A percentile compares a stretch with the other conserved stretches of the same genome.
Conservation (phyloP, 2,797 vertebrate genomes). For the Microctenopoma steveboyesi region DNA sequence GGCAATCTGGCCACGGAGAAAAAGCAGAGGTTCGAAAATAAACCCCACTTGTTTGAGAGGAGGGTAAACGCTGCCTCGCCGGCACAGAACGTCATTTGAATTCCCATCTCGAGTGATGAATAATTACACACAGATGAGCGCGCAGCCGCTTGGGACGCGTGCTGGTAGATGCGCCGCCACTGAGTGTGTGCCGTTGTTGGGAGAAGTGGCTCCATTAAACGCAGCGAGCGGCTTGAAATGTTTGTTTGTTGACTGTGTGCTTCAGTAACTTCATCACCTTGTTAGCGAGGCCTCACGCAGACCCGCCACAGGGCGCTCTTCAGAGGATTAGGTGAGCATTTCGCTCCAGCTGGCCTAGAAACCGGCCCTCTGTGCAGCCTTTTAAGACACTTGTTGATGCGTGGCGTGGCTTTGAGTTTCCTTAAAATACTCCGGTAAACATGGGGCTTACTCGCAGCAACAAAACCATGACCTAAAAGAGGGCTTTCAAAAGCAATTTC, state of each 20-base stretch:
- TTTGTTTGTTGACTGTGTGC: constrained; percentile 73
- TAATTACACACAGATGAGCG: constrained; percentile 76
- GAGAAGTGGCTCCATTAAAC: constrained; percentile 48
- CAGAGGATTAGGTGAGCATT: constrained; percentile 85
- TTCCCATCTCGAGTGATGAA: constrained; percentile 55
- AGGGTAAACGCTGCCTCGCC: constrained; percentile 40
- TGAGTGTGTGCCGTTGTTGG: constrained; percentile 31
- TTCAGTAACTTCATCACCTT: constrained; percentile 68
- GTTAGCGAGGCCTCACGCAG: constrained; percentile 49
- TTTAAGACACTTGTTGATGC: constrained; percentile 88
- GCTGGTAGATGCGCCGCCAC: neutral
- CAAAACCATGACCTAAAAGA: constrained; percentile 84
- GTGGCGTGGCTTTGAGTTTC: constrained; percentile 88
- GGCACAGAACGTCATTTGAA: constrained; percentile 53
- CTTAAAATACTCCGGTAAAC: constrained; percentile 88
- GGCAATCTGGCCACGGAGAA: constrained; percentile 90
- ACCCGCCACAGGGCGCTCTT: constrained; percentile 57
- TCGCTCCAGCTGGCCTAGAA: constrained; percentile 82
- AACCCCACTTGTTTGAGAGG: constrained; percentile 74
- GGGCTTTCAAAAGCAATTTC: constrained; percentile 86
- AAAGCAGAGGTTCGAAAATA: constrained; percentile 81
- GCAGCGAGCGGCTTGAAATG: constrained; percentile 50
- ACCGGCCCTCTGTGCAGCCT: constrained; percentile 80
- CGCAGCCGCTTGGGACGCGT: constrained; percentile 29
- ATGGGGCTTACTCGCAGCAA: constrained; percentile 87